Evolutionary conservation across 2,888 invertebrate species (phyloP), one percentile per base, ranked within the genome.

Genomic region (Sclerodermus sp.): DNA sequence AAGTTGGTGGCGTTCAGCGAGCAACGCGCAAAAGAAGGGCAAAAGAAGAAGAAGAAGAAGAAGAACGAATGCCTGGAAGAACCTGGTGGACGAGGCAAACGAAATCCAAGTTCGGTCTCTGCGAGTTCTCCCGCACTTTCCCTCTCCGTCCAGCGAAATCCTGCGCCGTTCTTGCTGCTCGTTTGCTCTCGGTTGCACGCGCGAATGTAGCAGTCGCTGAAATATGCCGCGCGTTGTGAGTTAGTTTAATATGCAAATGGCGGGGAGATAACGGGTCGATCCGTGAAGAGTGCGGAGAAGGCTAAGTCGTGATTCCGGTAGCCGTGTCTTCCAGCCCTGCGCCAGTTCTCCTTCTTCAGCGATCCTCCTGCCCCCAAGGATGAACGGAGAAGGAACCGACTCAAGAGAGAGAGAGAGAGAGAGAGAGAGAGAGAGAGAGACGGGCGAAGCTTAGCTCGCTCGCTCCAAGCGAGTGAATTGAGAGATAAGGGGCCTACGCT

Each of bases 171-270:
- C n/a, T n/a, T n/a, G n/a, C n/a, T n/a, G n/a, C n/a, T 34, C 34
- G 34, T 12, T 12, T 34, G 34, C 18, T 18, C 42, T 36, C 23
- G 18, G 47, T 32, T 46, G 17, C 38, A 9, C 10, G 17, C 14
- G 17, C 17, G n/a, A 14, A 2, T 44, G 50, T 12, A 34, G 3
- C 55, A 36, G 49, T 49, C 39, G 52, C 55, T 63, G 61, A 64
- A 64, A 64, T 77, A 76, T 74, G 68, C 71, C 71, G 72, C 71
- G 68, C 68, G 71, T 69, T 70, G 74, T 71, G 75, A 76, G 76
- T 77, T 77, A 77, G 75, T 77, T 77, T 77, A 77, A 76, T 76
- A 76, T 76, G 76, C 74, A 77, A 77, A 77, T 77, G 70, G 68
- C 62, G 54, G 51, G 42, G 62, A 76, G 76, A 77, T 76, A 76